These are phyloP conservation scores for Papio anubis DNA, from an alignment of 2,113 vertebrate species.

Conservation along the genomic window DNA sequence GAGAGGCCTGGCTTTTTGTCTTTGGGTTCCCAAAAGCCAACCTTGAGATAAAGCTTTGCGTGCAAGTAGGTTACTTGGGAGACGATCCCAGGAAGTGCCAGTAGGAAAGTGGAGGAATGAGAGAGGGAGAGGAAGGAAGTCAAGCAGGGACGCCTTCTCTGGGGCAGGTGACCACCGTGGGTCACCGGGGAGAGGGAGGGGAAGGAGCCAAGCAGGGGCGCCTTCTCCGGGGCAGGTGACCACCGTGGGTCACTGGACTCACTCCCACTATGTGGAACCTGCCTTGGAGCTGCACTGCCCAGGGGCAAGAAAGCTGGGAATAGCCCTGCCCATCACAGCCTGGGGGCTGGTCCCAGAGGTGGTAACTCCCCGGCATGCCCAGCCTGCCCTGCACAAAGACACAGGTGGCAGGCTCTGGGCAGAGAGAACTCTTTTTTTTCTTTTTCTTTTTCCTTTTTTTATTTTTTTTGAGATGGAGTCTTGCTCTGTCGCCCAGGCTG, in stretches of 20 bases:
- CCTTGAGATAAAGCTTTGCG: neutral
- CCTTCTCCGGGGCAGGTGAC: fast-evolving
- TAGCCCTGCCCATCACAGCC: neutral
- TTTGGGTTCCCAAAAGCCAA: fast-evolving
- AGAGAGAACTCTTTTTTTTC: neutral
- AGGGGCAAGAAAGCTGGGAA: neutral
- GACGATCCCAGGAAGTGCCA: too few relatives aligned
- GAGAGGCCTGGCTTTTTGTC: neutral
- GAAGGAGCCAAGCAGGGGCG: fast-evolving
- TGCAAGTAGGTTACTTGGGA: neutral
- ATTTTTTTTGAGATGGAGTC: neutral
- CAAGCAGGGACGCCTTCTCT: fast-evolving
- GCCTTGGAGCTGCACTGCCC: too few relatives aligned
- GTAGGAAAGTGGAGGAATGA: too few relatives aligned
- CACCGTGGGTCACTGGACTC: neutral
- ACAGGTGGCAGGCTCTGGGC: neutral
- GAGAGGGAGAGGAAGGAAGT: too few relatives aligned
- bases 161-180: fast-evolving
- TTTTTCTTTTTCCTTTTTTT: too few relatives aligned
- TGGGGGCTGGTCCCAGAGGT: neutral
- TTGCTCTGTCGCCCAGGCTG: neutral
- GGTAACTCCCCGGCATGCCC: too few relatives aligned
- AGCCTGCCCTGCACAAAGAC: neutral
- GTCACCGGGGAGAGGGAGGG: neutral
- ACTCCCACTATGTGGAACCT: neutral